A percentile compares a stretch with the other conserved stretches of the same genome.
These are phyloP conservation scores for Chironomus striatipennis DNA, from an alignment of 1,140 invertebrate species.

Conservation along the genomic window DNA sequence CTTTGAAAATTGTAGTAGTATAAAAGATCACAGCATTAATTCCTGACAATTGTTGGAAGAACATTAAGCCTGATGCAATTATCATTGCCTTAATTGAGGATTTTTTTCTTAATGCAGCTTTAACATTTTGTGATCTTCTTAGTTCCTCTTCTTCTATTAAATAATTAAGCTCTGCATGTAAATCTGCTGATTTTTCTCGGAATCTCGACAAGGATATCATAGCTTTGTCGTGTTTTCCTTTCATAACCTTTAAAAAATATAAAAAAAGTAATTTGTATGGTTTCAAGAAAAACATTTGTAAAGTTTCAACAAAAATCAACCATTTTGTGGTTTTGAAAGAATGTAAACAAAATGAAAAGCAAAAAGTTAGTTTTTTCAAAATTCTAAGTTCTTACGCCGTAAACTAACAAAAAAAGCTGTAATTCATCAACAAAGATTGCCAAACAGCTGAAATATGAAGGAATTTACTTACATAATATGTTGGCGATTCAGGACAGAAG, in stretches of 20 bases:
- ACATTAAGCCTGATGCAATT: slow-evolving; percentile 69
- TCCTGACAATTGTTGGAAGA: slow-evolving; percentile 77
- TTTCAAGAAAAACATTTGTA: background rate
- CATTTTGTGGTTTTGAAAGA: no score
- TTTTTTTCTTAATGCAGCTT: slow-evolving; percentile 47
- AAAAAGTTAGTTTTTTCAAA: no score
- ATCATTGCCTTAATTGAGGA: slow-evolving; percentile 57
- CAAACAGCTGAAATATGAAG: no score
- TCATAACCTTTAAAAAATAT: slow-evolving; percentile 45
- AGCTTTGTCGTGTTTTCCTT: slow-evolving; percentile 52
- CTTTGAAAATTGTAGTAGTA: slow-evolving; percentile 60
- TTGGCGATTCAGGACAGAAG: slow-evolving; percentile 73
- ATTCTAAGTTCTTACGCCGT: no score
- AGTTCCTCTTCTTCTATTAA: slow-evolving; percentile 48
- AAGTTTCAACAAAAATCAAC: background rate
- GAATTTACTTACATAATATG: slow-evolving; percentile 39
- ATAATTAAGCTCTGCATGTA: slow-evolving; percentile 50
- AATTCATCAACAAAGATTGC: no score
- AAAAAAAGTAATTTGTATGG: no score
- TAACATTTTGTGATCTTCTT: slow-evolving; percentile 44
- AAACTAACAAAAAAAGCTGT: no score
- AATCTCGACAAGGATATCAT: slow-evolving; percentile 52
- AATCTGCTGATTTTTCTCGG: slow-evolving; percentile 55
- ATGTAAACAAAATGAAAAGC: no score
- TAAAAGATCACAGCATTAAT: slow-evolving; percentile 84